Base-by-base conservation (phyloP, 2,113 vertebrate species). In the Numida meleagris region DNA sequence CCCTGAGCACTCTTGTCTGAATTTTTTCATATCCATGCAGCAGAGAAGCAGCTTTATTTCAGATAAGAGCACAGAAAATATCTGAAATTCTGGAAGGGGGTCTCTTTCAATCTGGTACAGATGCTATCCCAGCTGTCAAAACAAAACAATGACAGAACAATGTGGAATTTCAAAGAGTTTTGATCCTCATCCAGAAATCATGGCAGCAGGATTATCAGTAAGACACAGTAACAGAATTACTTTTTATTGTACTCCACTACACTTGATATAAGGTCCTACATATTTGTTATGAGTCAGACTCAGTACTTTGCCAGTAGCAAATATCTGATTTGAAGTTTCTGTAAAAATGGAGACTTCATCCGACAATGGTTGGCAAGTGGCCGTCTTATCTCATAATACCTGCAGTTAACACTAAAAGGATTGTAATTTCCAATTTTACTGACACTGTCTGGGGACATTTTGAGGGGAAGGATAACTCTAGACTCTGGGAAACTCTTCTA, bases 191-290 rank as follows among this genome's bases (percentile, higher is more conserved):
- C 94, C 93, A 96, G 89, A 85, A 97, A 38, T 66, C 50, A 27
- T 5, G 23, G 91, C 77, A 87, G 40, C 74, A 80, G 71, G 74
- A 80, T 94, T 97, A 96, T 96, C 94, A 95, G 82, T 45, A 88
- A 87, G 88, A 84, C 76, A 62, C 94, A 96, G 93, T 0, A 0
- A 65, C 80, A 83, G 75, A 93, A 90, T 83, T 92, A 75, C 86
- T 88, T 95, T 73, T 77, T 62, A 33, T 55, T 67, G 55, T 38
- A 31, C 61, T 90, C 66, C 80, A 42, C 48, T 66, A 53, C 59
- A 72, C 75, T 85, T 68, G 53, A 80, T 79, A 33, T 78, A 90
- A 72, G 76, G 42, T 34, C 65, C 21, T 66, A 48, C 79, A 50
- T 59, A 50, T 93, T 87, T 72, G 42, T 36, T 72, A 61, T 19